Percentiles rank a stretch among this genome's conserved stretches.
Evolutionary conservation across 1,140 invertebrate species (phyloP).

Genomic region (Hermetia illucens): DNA sequence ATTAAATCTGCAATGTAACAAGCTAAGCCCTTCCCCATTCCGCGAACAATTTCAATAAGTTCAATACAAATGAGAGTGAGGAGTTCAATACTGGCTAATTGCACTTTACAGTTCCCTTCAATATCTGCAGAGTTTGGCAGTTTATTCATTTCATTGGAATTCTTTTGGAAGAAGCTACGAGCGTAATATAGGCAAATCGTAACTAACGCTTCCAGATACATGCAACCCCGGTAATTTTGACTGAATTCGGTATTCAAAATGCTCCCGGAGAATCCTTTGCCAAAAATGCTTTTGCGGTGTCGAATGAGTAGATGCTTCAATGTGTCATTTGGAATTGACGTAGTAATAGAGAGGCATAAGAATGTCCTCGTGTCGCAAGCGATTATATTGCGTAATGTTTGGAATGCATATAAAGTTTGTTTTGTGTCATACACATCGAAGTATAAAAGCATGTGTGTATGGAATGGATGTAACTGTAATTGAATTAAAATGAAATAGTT

Average conservation of each 20-base stretch:
- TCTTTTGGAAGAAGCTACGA: conserved; percentile 66
- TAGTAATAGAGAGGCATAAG: conserved; percentile 54
- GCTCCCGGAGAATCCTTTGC: conserved; percentile 62
- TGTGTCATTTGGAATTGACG: conserved; percentile 41
- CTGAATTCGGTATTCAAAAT: conserved; percentile 43
- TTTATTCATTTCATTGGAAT: conserved; percentile 38
- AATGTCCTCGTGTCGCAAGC: conserved; percentile 57
- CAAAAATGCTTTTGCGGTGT: conserved; percentile 69
- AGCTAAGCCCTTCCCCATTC: conserved; percentile 65
- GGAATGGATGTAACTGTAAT: conserved; percentile 50
- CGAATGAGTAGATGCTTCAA: conserved; percentile 46
- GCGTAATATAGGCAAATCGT: conserved; percentile 67
- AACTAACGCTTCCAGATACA: conserved; percentile 73
- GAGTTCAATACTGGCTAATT: conserved; percentile 64
- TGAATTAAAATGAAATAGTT: conserved; percentile 7
- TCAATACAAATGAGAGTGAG: conserved; percentile 64
- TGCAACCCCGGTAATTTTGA: conserved; percentile 53
- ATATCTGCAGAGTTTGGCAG: conserved; percentile 57
- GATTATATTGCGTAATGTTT: conserved; percentile 59
- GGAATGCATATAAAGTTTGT: conserved; percentile 62
- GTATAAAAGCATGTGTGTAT: conserved; percentile 73
- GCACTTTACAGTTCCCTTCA: conserved; percentile 57
- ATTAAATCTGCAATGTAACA: conserved; percentile 72
- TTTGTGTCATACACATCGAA: conserved; percentile 66
- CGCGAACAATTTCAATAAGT: conserved; percentile 64